Conservation (phyloP, 1,140 invertebrate species). For the Drosophila arawakana region DNA sequence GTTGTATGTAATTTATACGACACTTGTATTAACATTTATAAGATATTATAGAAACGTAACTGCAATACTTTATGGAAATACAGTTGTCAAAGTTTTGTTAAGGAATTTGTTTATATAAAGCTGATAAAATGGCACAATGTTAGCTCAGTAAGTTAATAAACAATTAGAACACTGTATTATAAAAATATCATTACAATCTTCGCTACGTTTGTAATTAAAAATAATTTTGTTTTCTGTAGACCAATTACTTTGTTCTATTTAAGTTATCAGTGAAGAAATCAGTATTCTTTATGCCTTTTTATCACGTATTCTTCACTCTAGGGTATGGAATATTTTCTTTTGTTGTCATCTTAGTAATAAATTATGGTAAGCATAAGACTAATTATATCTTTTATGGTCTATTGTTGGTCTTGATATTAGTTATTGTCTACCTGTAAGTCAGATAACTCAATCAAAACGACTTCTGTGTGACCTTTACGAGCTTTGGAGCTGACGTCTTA, state of each 20-base stretch:
- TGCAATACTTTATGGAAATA: neutral
- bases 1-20: no score
- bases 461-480: conserved; percentile 21
- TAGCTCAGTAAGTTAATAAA: no score
- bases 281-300: conserved; percentile 4
- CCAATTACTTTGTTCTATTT: neutral
- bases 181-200: no score
- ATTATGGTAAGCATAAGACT: conserved; percentile 3
- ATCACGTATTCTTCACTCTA: neutral
- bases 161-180: no score
- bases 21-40: no score
- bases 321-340: neutral
- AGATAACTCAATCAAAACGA: conserved; percentile 10
- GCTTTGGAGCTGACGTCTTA: conserved; percentile 8
- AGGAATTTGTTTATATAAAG: neutral
- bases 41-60: neutral
- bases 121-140: no score
- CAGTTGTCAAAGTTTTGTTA: neutral
- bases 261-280: neutral
- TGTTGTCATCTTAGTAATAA: conserved; percentile 1
- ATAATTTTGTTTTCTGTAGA: no score
- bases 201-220: no score
- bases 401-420: conserved; percentile 21
- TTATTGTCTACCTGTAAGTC: conserved; percentile 7
- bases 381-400: conserved; percentile 11